Percentiles rank a stretch among this genome's conserved stretches.
Conservation (phyloP, 2,888 invertebrate genomes). For the Mechanitis mazaeus region DNA sequence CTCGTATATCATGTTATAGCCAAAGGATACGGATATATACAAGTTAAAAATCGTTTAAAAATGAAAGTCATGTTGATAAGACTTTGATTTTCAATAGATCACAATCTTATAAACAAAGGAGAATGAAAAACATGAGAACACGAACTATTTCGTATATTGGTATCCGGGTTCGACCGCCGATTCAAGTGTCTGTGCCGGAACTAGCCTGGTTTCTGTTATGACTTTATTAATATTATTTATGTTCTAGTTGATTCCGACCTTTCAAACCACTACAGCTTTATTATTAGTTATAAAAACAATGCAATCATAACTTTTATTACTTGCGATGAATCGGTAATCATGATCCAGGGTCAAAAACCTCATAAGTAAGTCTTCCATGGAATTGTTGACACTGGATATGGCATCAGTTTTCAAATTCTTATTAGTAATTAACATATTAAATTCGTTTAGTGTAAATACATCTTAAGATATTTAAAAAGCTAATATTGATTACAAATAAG, state of each 20-base stretch:
- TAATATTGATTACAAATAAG: too few relatives aligned
- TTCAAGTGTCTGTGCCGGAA: slow-evolving; percentile 32
- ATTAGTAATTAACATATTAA: too few relatives aligned
- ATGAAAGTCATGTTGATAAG: slow-evolving; percentile 17
- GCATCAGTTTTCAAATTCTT: too few relatives aligned
- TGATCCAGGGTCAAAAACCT: neutral
- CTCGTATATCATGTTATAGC: neutral
- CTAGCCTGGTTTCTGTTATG: slow-evolving; percentile 26
- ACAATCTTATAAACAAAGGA: slow-evolving; percentile 25
- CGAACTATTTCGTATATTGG: slow-evolving; percentile 19
- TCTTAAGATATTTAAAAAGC: too few relatives aligned
- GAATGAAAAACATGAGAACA: slow-evolving; percentile 22
- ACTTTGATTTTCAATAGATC: slow-evolving; percentile 16
- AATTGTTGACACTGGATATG: too few relatives aligned
- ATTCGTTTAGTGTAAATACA: too few relatives aligned
- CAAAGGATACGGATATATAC: slow-evolving; percentile 1
- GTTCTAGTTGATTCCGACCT: slow-evolving; percentile 23
- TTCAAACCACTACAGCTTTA: slow-evolving; percentile 15
- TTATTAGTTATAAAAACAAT: slow-evolving; percentile 12
- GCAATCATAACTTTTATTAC: slow-evolving; percentile 15
- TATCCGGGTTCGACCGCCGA: slow-evolving; percentile 37
- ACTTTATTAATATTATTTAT: slow-evolving; percentile 31
- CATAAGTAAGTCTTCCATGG: neutral
- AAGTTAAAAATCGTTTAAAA: slow-evolving; percentile 10
- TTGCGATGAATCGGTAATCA: neutral